These are phyloP conservation scores for Oscheius sp. DNA, from an alignment of 2,888 invertebrate genomes.

Conservation along the genomic window DNA sequence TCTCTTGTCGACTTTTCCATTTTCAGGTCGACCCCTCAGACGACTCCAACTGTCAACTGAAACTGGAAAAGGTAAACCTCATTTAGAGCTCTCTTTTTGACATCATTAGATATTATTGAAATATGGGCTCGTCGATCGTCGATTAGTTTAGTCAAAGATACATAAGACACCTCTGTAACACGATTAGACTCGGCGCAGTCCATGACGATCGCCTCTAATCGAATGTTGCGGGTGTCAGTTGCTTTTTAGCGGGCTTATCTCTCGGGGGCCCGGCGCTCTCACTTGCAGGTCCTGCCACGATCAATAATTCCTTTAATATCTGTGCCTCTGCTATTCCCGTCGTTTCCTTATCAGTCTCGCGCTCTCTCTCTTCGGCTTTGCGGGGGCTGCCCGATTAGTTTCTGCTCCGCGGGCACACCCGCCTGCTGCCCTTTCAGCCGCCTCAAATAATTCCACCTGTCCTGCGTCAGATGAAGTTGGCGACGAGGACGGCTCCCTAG, in stretches of 20 bases:
- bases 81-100: too few relatives aligned
- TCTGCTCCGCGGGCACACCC: slow-evolving; percentile 34
- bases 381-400: slow-evolving; percentile 34
- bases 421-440: slow-evolving; percentile 19
- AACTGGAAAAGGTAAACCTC: background rate
- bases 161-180: slow-evolving; percentile 4
- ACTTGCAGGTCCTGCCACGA: slow-evolving; percentile 5
- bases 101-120: too few relatives aligned
- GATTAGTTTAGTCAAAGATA: background rate
- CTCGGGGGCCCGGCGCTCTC: slow-evolving; percentile 12
- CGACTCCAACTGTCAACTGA: background rate
- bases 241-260: slow-evolving; percentile 31
- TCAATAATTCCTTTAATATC: slow-evolving; percentile 32
- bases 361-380: slow-evolving; percentile 21
- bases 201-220: slow-evolving; percentile 24
- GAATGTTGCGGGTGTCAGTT: slow-evolving; percentile 24
- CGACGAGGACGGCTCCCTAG: too few relatives aligned
- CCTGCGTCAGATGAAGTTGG: background rate
- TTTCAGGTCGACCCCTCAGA: background rate
- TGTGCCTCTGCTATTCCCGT: slow-evolving; percentile 32
- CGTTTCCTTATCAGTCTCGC: slow-evolving; percentile 22
- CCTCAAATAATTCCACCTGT: slow-evolving; percentile 22
- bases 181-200: slow-evolving; percentile 12
- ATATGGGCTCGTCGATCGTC: too few relatives aligned
- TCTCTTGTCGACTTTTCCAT: background rate